These are phyloP conservation scores for Athene cunicularia DNA, from an alignment of 2,113 vertebrate species.

Conservation along the genomic window DNA sequence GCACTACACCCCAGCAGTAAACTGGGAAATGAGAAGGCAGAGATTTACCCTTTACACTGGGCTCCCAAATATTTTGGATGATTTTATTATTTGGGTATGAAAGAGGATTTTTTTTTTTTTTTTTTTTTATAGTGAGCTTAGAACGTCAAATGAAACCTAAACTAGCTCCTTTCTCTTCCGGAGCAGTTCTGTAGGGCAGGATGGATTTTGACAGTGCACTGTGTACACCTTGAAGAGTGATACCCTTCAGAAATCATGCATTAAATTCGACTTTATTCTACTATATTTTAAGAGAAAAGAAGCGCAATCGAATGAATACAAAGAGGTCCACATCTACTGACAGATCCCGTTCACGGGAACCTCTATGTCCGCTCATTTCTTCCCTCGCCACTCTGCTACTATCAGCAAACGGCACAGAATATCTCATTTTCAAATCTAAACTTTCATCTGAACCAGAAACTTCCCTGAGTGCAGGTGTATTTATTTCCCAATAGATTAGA, in stretches of 20 bases:
- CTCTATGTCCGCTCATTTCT: not conserved
- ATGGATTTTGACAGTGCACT: not conserved
- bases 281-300: not conserved
- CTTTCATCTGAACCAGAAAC: not conserved
- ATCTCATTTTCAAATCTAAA: not conserved
- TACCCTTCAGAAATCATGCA: accelerated
- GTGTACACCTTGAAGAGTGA: not conserved
- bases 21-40: not conserved
- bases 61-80: not conserved
- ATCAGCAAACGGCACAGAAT: accelerated
- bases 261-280: too few relatives aligned
- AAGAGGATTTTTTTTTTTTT: accelerated
- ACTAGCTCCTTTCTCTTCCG: not conserved
- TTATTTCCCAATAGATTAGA: not conserved
- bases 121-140: not conserved
- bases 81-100: not conserved
- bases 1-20: not conserved
- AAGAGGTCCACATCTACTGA: accelerated
- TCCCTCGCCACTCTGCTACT: not conserved
- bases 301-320: not conserved
- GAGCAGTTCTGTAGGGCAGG: not conserved
- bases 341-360: not conserved
- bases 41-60: not conserved
- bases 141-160: not conserved
- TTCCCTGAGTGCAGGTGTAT: too few relatives aligned